Conservation (phyloP, 2,888 invertebrate genomes). For the Spicauda simplicius region DNA sequence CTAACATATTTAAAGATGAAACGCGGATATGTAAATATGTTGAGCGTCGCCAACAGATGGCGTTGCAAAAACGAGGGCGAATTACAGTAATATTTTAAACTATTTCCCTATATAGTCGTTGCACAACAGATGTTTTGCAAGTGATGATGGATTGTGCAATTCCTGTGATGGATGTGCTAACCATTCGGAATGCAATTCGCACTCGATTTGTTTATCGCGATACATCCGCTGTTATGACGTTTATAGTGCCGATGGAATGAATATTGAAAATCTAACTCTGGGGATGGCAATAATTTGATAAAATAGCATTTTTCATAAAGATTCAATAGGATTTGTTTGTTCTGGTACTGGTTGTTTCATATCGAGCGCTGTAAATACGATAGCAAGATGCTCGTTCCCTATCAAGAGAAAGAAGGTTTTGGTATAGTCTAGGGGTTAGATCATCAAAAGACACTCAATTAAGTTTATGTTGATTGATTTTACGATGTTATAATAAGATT, state of each 20-base stretch:
- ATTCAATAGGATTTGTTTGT: background rate
- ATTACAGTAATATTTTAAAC: conserved; percentile 9
- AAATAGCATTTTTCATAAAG: background rate
- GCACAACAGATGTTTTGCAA: conserved; percentile 20
- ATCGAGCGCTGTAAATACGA: background rate
- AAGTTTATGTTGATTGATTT: too few relatives aligned
- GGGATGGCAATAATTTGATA: background rate
- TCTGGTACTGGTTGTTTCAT: background rate
- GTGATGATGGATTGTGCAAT: conserved; percentile 31
- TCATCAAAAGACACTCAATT: too few relatives aligned
- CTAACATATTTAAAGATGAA: background rate
- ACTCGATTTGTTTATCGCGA: conserved; percentile 28
- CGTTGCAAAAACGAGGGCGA: background rate
- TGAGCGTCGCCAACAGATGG: conserved; percentile 2
- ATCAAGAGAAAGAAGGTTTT: too few relatives aligned
- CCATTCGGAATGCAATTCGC: conserved; percentile 31
- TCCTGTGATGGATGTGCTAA: conserved; percentile 26
- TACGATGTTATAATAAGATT: too few relatives aligned
- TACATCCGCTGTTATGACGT: conserved; percentile 20
- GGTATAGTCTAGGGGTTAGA: too few relatives aligned
- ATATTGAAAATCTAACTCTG: conserved; percentile 40
- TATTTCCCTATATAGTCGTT: conserved; percentile 12
- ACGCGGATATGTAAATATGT: background rate
- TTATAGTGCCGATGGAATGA: conserved; percentile 41
- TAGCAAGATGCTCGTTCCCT: too few relatives aligned